Conservation (phyloP, 2,113 vertebrate species). For the Aptenodytes patagonicus region DNA sequence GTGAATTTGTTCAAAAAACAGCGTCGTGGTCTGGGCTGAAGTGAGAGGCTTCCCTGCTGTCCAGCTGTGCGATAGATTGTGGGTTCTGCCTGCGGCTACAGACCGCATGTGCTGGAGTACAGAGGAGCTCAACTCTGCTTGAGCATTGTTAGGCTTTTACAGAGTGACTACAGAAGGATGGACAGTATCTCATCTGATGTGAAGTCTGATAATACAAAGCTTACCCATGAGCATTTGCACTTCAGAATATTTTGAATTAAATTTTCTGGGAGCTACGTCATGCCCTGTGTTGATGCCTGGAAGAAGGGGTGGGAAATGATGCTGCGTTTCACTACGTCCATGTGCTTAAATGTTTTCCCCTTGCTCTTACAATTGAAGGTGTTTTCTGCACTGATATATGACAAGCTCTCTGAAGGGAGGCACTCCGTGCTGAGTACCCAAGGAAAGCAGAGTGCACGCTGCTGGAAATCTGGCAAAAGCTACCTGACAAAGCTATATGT, state of each 20-base stretch:
- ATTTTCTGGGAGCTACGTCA: neutral
- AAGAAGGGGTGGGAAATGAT: neutral
- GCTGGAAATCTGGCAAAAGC: neutral
- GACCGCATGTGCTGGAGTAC: accelerated
- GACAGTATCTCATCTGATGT: neutral
- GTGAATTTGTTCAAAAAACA: neutral
- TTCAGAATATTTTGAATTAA: neutral
- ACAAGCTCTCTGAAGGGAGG: neutral
- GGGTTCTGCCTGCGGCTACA: neutral
- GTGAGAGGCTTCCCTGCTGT: neutral
- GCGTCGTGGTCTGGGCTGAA: accelerated
- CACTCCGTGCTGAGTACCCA: neutral
- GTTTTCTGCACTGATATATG: neutral
- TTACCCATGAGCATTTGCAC: neutral
- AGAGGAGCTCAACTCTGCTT: neutral
- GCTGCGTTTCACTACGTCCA: neutral
- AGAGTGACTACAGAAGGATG: neutral
- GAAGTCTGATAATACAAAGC: neutral
- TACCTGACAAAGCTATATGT: accelerated
- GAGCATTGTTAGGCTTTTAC: neutral
- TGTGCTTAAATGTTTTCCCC: neutral
- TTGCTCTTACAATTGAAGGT: neutral
- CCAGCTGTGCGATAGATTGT: accelerated
- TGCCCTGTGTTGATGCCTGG: neutral
- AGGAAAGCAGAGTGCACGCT: neutral